Evolutionary conservation across 2,888 invertebrate species (phyloP), one percentile per base, ranked within the genome.

Genomic region (Augiades crinisus): DNA sequence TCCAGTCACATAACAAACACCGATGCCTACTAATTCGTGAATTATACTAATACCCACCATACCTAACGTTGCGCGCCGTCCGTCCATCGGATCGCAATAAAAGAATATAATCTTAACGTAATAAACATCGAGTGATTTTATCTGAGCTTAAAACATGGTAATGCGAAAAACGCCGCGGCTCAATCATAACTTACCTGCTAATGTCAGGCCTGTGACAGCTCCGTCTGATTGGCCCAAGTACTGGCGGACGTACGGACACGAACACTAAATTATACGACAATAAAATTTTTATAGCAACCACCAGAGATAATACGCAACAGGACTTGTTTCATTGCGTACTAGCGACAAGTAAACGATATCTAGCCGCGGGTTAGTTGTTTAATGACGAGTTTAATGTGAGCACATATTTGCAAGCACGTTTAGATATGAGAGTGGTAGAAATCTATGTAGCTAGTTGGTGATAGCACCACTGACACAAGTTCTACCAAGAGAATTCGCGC

Each of bases 151-250:
- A 82, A 74, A 78, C 82, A 84, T 75, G 71, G 73, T 76, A 76
- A 81, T 81, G 78, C 70, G 68, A 73, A 68, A 58, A 68, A 67
- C 65, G 66, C 64, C 65, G 70, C 62, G 75, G 62, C 73, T 83
- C 81, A 84, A 83, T 83, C 85, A 84, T 85, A 83, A 81, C 76
- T 84, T 81, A 78, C 68, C 53, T 59, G 63, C 70, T 84, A 83
- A 85, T 83, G 81, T 76, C 72, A 70, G 62, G n/a, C 55, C 55
- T 38, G 57, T 64, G 73, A 72, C 69, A 62, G 69, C 62, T 59
- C 47, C 67, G 69, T 63, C 72, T 78, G 80, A 81, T 80, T 81
- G 81, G 79, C 59, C 64, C 56, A 53, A 53, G 44, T 43, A 30
- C 36, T 51, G 44, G 19, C 19, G 19, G 55, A 45, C 43, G 54